These are phyloP conservation scores for Drymodes brunneopygia DNA, from an alignment of 2,113 vertebrate genomes.

Conservation along the genomic window DNA sequence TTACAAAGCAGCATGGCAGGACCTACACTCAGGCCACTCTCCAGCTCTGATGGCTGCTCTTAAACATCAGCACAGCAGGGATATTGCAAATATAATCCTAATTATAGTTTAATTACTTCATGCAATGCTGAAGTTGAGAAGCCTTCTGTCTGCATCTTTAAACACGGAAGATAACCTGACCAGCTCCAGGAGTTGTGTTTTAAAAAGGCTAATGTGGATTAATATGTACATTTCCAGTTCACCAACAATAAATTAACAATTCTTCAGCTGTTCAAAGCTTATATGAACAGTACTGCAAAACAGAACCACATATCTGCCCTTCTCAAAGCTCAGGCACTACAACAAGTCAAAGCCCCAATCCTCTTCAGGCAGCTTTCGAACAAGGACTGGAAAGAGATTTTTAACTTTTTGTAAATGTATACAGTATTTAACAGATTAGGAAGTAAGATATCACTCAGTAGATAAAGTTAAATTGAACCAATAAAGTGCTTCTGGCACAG, in stretches of 20 bases:
- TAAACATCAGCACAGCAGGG: background rate
- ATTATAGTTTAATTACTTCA: background rate
- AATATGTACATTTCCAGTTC: background rate
- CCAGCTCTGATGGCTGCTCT: background rate
- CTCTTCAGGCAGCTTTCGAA: background rate
- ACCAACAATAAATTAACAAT: background rate
- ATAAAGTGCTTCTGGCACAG: background rate
- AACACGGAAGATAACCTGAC: background rate
- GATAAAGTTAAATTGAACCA: constrained; percentile 6
- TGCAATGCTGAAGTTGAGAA: background rate
- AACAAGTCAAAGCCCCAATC: background rate
- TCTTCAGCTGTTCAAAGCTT: background rate
- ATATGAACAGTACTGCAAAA: background rate
- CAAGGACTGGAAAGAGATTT: background rate
- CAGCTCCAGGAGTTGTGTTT: background rate
- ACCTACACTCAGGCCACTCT: background rate
- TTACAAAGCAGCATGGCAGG: background rate
- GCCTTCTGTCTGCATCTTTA: background rate
- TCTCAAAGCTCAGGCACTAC: background rate
- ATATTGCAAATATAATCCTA: background rate
- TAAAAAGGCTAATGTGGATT: background rate
- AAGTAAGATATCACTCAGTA: background rate
- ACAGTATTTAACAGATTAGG: background rate
- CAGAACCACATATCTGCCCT: background rate
- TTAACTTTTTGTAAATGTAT: background rate